These are phyloP conservation scores for Aplocera efformata DNA, from an alignment of 2,888 invertebrate genomes.

Conservation along the genomic window DNA sequence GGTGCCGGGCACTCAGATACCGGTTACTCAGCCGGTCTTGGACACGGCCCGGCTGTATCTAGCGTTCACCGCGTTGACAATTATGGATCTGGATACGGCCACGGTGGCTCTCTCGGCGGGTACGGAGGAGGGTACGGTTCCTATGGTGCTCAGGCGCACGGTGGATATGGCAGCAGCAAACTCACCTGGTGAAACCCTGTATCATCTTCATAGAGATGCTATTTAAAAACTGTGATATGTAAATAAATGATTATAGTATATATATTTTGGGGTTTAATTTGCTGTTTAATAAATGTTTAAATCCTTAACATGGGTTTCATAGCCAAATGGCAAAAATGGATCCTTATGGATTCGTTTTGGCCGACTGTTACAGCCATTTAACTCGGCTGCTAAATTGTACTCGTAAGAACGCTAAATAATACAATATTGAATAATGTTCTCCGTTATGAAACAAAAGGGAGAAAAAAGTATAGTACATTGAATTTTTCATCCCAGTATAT, in stretches of 20 bases:
- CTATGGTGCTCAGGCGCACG: background rate
- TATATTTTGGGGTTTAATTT: constrained; percentile 1
- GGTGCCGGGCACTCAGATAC: constrained; percentile 5
- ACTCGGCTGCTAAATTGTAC: too few relatives aligned
- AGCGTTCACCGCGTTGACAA: constrained; percentile 29
- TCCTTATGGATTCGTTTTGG: too few relatives aligned
- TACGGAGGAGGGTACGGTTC: constrained; percentile 15
- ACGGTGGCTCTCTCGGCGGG: constrained; percentile 6
- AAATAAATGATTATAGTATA: constrained; percentile 18
- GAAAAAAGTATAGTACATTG: too few relatives aligned
- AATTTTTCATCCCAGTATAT: too few relatives aligned
- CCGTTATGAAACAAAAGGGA: too few relatives aligned
- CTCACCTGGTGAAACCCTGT: constrained; percentile 16
- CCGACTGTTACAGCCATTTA: too few relatives aligned
- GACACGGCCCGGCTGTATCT: constrained; percentile 35
- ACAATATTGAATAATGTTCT: too few relatives aligned
- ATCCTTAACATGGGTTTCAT: too few relatives aligned
- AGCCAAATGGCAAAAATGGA: too few relatives aligned
- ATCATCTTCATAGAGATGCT: too few relatives aligned
- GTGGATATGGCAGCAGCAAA: constrained; percentile 21
- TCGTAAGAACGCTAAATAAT: too few relatives aligned
- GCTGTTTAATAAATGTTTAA: too few relatives aligned
- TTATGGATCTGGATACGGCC: constrained; percentile 13
- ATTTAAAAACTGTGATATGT: constrained; percentile 21
- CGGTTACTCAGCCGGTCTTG: constrained; percentile 9